Evolutionary conservation across 37 sponge, comb jelly and placozoan genomes (phyloP).

Genomic region (Haliclona indistincta): DNA sequence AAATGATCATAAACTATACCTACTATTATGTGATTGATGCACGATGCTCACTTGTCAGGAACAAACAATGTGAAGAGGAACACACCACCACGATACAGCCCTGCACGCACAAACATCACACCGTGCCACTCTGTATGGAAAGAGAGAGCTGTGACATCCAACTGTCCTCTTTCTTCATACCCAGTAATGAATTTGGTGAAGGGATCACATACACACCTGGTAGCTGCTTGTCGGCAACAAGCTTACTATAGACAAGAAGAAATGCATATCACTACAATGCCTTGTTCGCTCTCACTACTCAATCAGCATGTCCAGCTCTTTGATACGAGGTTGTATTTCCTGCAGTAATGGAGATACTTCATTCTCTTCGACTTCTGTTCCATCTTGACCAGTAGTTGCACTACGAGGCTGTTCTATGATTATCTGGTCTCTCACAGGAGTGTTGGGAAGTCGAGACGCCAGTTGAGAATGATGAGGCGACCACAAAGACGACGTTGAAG

Average conservation of each 20-base stretch:
- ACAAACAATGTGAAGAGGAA: constrained; percentile 69
- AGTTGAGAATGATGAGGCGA: too few species aligned
- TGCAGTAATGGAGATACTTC: constrained; percentile 6
- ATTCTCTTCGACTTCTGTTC: neutral
- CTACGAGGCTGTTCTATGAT: neutral
- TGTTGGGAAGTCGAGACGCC: constrained; percentile 16
- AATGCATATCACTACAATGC: neutral
- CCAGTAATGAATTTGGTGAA: constrained; percentile 52
- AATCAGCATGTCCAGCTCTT: constrained; percentile 37
- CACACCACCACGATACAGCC: constrained; percentile 56
- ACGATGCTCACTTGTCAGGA: constrained; percentile 62
- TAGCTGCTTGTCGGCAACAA: constrained; percentile 35
- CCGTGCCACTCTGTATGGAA: constrained; percentile 74
- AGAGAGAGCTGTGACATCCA: neutral
- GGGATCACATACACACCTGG: constrained; percentile 60
- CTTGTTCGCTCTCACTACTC: constrained; percentile 28
- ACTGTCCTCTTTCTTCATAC: constrained; percentile 25
- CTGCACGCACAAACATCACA: constrained; percentile 61
- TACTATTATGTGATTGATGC: neutral
- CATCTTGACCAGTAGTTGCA: neutral
- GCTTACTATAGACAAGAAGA: constrained; percentile 27
- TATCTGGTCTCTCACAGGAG: constrained; percentile 12
- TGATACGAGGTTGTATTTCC: constrained; percentile 18
- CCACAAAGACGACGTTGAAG: too few species aligned
- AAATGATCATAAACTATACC: neutral